phyloP scores from a whole-genome alignment of 2,888 invertebrate species.

The Mythimna impura region DNA sequence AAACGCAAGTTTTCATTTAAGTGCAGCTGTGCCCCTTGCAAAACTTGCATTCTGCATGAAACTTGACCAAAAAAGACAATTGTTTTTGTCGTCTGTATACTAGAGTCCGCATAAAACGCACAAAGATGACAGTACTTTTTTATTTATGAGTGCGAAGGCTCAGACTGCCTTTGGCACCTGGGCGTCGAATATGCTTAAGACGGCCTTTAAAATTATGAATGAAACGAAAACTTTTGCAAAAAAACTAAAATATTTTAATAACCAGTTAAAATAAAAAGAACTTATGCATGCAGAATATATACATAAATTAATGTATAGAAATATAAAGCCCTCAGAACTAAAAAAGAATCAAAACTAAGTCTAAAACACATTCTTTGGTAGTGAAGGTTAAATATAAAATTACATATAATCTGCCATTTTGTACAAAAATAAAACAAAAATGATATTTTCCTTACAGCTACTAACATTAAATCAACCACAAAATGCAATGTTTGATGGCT shows the following conservation, averaged over 20 bases:
- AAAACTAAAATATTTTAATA: background rate
- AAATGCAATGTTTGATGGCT: background rate
- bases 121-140: too few species aligned
- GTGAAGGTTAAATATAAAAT: background rate
- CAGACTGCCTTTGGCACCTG: too few species aligned
- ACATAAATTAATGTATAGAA: background rate
- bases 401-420: background rate
- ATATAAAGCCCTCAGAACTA: background rate
- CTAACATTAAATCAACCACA: background rate
- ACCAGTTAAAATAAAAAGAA: background rate
- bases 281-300: background rate
- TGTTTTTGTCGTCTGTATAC: too few species aligned
- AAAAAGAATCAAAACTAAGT: constrained; percentile 14
- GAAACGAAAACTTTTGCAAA: background rate
- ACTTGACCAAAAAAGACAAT: too few species aligned
- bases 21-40: too few species aligned
- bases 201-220: background rate
- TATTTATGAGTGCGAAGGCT: too few species aligned
- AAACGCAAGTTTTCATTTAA: too few species aligned
- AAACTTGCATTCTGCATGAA: too few species aligned
- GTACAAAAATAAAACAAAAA: background rate
- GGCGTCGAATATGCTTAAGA: too few species aligned
- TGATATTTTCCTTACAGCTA: background rate
- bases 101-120: too few species aligned
- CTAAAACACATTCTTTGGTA: constrained; percentile 1